These are phyloP conservation scores for Zonotrichia leucophrys DNA, from an alignment of 2,113 vertebrate species.

Conservation along the genomic window DNA sequence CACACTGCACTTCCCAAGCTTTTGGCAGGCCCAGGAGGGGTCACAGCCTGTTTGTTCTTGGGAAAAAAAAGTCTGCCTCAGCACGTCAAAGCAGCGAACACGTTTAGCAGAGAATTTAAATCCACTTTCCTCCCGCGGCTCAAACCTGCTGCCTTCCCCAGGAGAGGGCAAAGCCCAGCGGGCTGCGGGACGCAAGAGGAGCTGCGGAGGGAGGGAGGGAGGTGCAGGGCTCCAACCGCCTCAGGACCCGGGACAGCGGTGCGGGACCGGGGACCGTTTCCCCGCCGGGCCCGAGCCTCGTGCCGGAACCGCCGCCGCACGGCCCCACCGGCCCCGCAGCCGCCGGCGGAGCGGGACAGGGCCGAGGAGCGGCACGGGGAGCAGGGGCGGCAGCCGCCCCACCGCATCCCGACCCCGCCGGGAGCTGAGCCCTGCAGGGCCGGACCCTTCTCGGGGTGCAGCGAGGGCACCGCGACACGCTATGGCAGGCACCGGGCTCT, in stretches of 20 bases:
- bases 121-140: accelerated
- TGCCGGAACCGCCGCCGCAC: neutral
- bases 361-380: neutral
- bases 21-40: neutral
- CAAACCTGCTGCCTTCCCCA: neutral
- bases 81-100: neutral
- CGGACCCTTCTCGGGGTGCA: neutral
- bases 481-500: neutral
- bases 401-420: neutral
- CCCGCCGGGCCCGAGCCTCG: neutral
- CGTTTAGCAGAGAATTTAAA: neutral
- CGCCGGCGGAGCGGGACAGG: neutral
- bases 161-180: neutral
- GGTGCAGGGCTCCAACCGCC: neutral
- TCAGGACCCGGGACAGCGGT: neutral
- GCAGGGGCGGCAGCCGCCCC: accelerated
- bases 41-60: neutral
- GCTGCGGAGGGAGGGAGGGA: accelerated
- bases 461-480: accelerated
- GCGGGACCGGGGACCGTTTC: accelerated
- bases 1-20: neutral
- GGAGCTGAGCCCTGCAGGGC: neutral
- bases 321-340: neutral
- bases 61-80: neutral
- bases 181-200: accelerated